Conservation (phyloP, 2,888 invertebrate species). For the Criorhina ranunculi region DNA sequence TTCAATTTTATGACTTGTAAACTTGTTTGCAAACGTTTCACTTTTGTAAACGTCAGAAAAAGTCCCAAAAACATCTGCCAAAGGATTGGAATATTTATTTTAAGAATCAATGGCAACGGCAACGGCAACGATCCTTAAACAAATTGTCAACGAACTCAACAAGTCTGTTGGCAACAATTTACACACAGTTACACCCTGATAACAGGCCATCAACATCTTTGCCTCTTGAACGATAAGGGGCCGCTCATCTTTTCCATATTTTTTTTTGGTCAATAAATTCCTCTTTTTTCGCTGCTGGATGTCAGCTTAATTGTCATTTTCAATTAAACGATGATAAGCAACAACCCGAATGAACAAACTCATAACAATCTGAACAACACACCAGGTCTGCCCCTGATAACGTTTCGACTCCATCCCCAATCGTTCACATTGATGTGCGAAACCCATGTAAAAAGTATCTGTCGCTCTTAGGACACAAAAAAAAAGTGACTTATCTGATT, state of each 20-base stretch:
- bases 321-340: constrained; percentile 23
- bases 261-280: constrained; percentile 27
- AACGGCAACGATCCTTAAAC: neutral
- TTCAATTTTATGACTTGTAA: constrained; percentile 5
- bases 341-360: neutral
- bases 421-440: neutral
- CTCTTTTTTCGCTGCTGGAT: neutral
- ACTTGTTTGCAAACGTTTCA: neutral
- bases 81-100: constrained; percentile 1
- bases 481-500: constrained; percentile 41
- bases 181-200: constrained; percentile 29
- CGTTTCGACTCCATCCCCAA: neutral
- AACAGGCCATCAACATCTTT: constrained; percentile 53
- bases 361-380: constrained; percentile 11
- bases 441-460: neutral
- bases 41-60: neutral
- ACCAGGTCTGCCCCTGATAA: constrained; percentile 41
- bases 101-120: neutral
- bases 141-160: constrained; percentile 27
- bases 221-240: constrained; percentile 46
- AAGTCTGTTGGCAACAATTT: constrained; percentile 12
- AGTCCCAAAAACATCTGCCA: neutral
- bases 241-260: neutral
- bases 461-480: neutral
- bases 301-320: constrained; percentile 22